These are phyloP conservation scores for Seriola rivoliana DNA, from an alignment of 2,113 vertebrate species.

Conservation along the genomic window DNA sequence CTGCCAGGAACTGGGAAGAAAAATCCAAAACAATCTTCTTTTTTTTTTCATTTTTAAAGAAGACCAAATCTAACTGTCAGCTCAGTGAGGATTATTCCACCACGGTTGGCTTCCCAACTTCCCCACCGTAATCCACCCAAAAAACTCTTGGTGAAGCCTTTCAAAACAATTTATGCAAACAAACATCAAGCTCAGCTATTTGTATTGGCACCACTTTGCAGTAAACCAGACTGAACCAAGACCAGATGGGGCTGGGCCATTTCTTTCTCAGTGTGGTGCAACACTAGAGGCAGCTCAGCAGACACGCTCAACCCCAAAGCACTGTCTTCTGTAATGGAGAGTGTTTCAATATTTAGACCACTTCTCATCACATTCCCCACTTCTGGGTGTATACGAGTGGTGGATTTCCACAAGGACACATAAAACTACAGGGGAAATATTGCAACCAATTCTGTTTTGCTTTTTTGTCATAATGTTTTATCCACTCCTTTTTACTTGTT, in stretches of 20 bases:
- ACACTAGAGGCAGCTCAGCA: conserved; percentile 78
- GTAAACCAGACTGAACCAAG: conserved; percentile 93
- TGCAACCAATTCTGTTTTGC: conserved; percentile 8
- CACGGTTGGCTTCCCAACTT: conserved; percentile 82
- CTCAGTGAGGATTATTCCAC: conserved; percentile 80
- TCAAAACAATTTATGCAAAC: conserved; percentile 99
- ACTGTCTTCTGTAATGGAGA: conserved; percentile 56
- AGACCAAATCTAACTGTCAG: conserved; percentile 80
- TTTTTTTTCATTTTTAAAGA: conserved; percentile 64
- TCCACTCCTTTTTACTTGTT: conserved; percentile 19
- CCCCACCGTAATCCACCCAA: conserved; percentile 88
- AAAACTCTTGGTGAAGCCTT: conserved; percentile 93
- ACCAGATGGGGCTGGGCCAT: conserved; percentile 90
- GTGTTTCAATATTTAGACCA: conserved; percentile 63
- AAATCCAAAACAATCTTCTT: conserved; percentile 73
- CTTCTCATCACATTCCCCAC: conserved; percentile 60
- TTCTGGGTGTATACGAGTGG: conserved; percentile 46
- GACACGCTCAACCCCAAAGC: conserved; percentile 65
- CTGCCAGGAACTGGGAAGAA: conserved; percentile 68
- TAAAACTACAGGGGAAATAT: conserved; percentile 20
- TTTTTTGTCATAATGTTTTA: background rate
- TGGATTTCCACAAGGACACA: conserved; percentile 22
- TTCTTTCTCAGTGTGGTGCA: conserved; percentile 62
- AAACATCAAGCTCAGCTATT: conserved; percentile 96
- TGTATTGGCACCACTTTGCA: conserved; percentile 94